Evolutionary conservation across 2,797 vertebrate species (phyloP), one percentile per base, ranked within the genome.

Genomic region (Crocodylus rhombifer): DNA sequence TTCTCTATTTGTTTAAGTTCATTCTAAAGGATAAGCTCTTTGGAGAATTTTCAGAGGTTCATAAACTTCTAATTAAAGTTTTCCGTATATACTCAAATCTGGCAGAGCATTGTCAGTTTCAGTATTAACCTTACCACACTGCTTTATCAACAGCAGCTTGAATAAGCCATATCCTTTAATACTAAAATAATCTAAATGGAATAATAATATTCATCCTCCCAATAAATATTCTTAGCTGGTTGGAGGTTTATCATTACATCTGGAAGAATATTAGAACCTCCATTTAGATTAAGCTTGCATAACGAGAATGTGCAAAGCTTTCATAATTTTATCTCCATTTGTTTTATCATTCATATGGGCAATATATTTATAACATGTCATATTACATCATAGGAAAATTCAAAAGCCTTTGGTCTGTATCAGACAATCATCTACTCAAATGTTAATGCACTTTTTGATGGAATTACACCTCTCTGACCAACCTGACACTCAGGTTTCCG

Each of bases 11-110:
- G 91, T 94, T 21, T 17, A 96, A 96, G 92, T 97, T 97, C 92
- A 95, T 96, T 96, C 92, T 80, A 94, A 96, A 93, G 93, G 92
- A 95, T 96, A 97, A 97, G 91, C 65, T 76, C 93, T 96, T 96
- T 94, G 91, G 94, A 97, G 93, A 95, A 96, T 96, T 97, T 97
- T 97, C 94, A 89, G 95, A 96, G 91, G 92, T 97, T 97, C 95
- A 97, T 96, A 96, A 97, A 97, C 90, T 97, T 97, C 93, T 97
- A 97, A 98, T 98, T 97, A 97, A 97, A 97, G 89, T 94, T 95
- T 97, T 67, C 69, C 63, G 87, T 95, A 89, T 96, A 97, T 93
- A 97, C 89, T 95, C 93, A 96, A 97, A 94, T 94, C 96, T 97
- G 95, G 89, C 86, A 80, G 93, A 93, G 78, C 88, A 82, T 94